Base-by-base conservation (phyloP, 2,888 invertebrate species). In the Gasteruption jaculator region DNA sequence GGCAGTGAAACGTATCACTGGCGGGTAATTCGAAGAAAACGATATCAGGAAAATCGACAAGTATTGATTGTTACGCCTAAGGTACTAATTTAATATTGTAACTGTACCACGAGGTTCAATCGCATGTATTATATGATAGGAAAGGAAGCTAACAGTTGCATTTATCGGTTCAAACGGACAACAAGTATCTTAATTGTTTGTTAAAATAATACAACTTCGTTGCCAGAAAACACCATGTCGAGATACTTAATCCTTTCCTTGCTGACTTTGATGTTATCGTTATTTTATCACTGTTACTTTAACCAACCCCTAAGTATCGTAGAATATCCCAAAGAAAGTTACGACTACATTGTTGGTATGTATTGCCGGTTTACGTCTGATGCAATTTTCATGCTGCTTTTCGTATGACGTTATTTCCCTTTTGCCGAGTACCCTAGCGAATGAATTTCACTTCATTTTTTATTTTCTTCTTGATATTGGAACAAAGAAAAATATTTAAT, bases 21-120 rank as follows among this genome's bases (percentile, higher is more conserved):
- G n/a, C n/a, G n/a, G n/a, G n/a, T n/a, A n/a, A n/a, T n/a, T n/a
- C n/a, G n/a, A n/a, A n/a, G n/a, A n/a, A n/a, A n/a, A n/a, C n/a
- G n/a, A n/a, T 34, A 22, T 22, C 11, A 16, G 14, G 24, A 16
- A 22, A 43, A 25, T 50, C 43, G 33, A 18, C 37, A 25, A 34
- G 14, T 58, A 60, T 59, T 49, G 60, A 59, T 61, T 53, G n/a
- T 49, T 32, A 36, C 33, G 47, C 43, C 14, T 32, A 40, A 33
- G 41, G 43, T 50, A 51, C 61, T 68, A 67, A 67, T 68, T 60
- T 55, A 65, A 66, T 68, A 64, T 66, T 57, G 56, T 52, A 57
- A 62, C 59, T 56, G 55, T 55, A 49, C 32, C 31, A 34, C 38
- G 40, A 27, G 22, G 42, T 40, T 41, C 38, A 41, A 29, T 38